Evolutionary conservation across 2,113 vertebrate species (phyloP), one percentile per base, ranked within the genome.

Genomic region (Thryonomys swinderianus): DNA sequence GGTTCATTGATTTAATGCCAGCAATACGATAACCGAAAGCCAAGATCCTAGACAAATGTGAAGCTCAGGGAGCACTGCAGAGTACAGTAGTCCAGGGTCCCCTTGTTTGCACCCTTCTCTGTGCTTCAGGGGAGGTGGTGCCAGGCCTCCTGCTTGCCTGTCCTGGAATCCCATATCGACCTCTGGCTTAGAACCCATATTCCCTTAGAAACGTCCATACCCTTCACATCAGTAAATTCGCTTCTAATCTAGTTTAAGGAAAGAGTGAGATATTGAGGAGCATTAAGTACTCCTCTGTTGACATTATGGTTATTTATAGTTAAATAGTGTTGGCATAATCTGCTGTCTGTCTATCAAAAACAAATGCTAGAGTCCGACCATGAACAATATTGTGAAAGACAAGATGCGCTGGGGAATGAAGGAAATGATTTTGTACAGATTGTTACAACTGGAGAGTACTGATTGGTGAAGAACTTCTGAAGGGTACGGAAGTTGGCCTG

Each of bases 251-350:
- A 55, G 18, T 40, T 86, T 80, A 80, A 95, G 71, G 25, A 64
- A 57, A 93, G 55, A 73, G 53, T 66, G 14, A 87, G n/a, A 48
- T 67, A 37, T 30, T 32, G 55, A 81, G 74, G 23, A 80, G 40
- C 69, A 79, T 59, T 20, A 21, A 45, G 3, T 81, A 81, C 45
- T 16, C 64, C 57, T 81, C 85, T 89, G 37, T 80, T 74, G n/a
- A 89, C 16, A 42, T 59, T 4, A 53, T 67, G 25, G 0, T 80
- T 89, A 92, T 74, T 67, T 89, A 85, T 79, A 37, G 37, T 45
- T 91, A 69, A 88, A 81, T 51, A 80, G 80, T 51, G 9, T 55
- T 79, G 37, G 21, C 42, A 88, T 59, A 81, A 88, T 92, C 62
- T 74, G 16, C 12, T 62, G 1, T 92, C 61, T 55, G 17, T 42